These are phyloP conservation scores for Caenorhabditis imperialis DNA, from an alignment of 2,888 invertebrate species.

Conservation along the genomic window DNA sequence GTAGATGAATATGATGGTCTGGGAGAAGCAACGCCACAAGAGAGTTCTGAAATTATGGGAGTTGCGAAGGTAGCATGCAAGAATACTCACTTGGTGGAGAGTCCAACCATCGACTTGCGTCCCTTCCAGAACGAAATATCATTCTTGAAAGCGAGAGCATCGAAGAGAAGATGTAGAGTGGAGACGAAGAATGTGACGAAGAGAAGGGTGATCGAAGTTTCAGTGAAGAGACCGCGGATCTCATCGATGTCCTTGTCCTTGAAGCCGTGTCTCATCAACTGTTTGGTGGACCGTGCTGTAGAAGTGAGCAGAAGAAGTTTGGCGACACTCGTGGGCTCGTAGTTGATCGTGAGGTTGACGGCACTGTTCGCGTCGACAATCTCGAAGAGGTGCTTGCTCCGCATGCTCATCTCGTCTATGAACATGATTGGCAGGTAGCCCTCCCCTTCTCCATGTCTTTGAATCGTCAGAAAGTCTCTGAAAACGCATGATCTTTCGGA, in stretches of 20 bases:
- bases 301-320: constrained; percentile 79
- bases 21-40: constrained; percentile 93
- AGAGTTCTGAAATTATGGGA: constrained; percentile 80
- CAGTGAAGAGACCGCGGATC: constrained; percentile 87
- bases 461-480: constrained; percentile 48
- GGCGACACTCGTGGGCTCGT: constrained; percentile 69
- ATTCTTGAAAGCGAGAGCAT: constrained; percentile 97
- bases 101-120: constrained; percentile 87
- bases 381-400: constrained; percentile 85
- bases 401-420: constrained; percentile 87
- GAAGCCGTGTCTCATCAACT: constrained; percentile 84
- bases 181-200: constrained; percentile 91
- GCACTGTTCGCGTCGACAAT: constrained; percentile 32
- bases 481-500: constrained; percentile 7
- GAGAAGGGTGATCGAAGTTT: constrained; percentile 92
- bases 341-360: constrained; percentile 66
- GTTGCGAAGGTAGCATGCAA: neutral
- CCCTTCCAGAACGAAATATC: constrained; percentile 93
- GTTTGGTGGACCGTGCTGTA: constrained; percentile 78
- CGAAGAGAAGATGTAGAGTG: constrained; percentile 93
- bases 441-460: neutral
- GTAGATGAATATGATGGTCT: constrained; percentile 91
- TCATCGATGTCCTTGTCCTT: constrained; percentile 95
- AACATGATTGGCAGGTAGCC: constrained; percentile 87
- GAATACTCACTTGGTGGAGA: constrained; percentile 83